Percentiles rank a stretch among this genome's conserved stretches.
Evolutionary conservation across 2,797 vertebrate genomes (phyloP).

Genomic region (Cottoperca gobio): DNA sequence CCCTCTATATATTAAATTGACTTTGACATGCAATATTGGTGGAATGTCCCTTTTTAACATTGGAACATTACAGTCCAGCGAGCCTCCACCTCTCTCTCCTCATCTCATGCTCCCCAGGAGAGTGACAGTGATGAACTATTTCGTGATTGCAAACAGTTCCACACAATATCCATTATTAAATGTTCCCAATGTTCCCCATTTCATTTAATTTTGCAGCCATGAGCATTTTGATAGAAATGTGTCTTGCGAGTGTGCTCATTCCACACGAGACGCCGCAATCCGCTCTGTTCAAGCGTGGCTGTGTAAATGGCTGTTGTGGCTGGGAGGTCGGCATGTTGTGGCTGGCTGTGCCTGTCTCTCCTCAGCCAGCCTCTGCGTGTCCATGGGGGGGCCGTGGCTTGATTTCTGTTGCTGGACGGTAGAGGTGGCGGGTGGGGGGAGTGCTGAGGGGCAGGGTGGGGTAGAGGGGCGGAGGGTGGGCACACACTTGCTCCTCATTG

Average conservation of each 20-base stretch:
- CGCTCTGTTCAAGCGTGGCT: conserved; percentile 67
- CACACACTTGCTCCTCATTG: conserved; percentile 86
- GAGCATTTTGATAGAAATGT: conserved; percentile 59
- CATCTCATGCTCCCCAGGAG: conserved; percentile 19
- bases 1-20: background rate
- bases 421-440: conserved; percentile 49
- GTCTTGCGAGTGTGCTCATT: conserved; percentile 40
- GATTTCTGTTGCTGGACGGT: conserved; percentile 52
- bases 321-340: conserved; percentile 79
- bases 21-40: background rate
- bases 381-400: conserved; percentile 65
- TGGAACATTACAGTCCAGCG: background rate
- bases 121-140: conserved; percentile 60
- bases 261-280: conserved; percentile 35
- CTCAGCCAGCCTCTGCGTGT: conserved; percentile 50
- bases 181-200: conserved; percentile 33
- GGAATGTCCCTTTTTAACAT: conserved; percentile 19
- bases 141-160: conserved; percentile 62
- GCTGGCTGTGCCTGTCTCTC: conserved; percentile 70
- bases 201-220: conserved; percentile 54
- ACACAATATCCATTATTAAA: conserved; percentile 62
- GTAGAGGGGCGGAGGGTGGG: background rate
- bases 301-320: conserved; percentile 80
- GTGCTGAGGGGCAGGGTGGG: conserved; percentile 23
- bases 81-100: conserved; percentile 22